A percentile compares a stretch with the other conserved stretches of the same genome.
These are phyloP conservation scores for Paelopatides confundens DNA, from an alignment of 53 echinoderm and acorn worm species.

Conservation along the genomic window DNA sequence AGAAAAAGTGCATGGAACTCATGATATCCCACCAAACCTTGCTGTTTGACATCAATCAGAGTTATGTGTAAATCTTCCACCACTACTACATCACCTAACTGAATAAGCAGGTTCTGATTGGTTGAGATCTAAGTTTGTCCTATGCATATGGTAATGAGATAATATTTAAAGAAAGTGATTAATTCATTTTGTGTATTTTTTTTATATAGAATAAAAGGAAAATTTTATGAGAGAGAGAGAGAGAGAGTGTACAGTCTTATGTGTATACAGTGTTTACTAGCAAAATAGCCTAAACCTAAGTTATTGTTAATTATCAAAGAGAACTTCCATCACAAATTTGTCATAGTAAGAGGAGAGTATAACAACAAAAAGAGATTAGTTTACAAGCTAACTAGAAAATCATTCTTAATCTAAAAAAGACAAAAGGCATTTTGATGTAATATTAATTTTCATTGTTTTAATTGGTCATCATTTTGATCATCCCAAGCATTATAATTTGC, in stretches of 20 bases:
- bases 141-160: background rate
- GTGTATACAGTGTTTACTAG: background rate
- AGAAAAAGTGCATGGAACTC: conserved; percentile 91
- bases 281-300: background rate
- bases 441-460: too few species aligned
- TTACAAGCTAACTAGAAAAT: too few species aligned
- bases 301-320: background rate
- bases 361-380: too few species aligned
- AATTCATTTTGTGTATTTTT: background rate
- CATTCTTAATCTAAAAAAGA: too few species aligned
- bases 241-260: background rate
- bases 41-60: conserved; percentile 71
- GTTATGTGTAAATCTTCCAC: conserved; percentile 34
- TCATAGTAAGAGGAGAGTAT: too few species aligned
- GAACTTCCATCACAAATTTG: too few species aligned
- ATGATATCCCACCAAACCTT: conserved; percentile 77
- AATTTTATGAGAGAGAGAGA: too few species aligned
- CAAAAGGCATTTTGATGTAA: too few species aligned
- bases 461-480: too few species aligned
- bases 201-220: background rate
- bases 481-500: too few species aligned
- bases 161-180: background rate
- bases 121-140: background rate
- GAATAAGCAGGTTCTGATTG: background rate
- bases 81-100: background rate